Evolutionary conservation across 2,888 invertebrate genomes (phyloP), one percentile per base, ranked within the genome.

Genomic region (Bursaphelenchus okinawaensis): DNA sequence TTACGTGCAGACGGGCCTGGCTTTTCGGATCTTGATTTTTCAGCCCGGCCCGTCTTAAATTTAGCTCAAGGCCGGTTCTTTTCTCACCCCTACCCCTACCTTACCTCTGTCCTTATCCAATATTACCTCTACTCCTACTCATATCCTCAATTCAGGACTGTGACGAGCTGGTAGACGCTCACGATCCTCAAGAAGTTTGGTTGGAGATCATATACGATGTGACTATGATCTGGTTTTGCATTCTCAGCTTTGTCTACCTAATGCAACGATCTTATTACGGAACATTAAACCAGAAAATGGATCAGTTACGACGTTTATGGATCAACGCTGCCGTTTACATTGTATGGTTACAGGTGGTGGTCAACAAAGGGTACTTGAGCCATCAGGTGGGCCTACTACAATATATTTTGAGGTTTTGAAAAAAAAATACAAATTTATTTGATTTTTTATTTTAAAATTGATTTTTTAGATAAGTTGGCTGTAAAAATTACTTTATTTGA

Each of bases 331-430:
- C 75, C 2, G 73, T 78, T 65, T 61, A 60, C 12, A 72, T 80
- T 19, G 80, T 80, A 22, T 80, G 80, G 80, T 70, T 80, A 67
- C 77, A 80, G 66, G 75, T 80, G 8, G 79, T 80, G 12, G 69
- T 80, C 55, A 80, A 75, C 69, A 80, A 80, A 61, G 80, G 77
- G 31, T 80, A 80, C 54, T 63, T 80, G 27, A 75, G 75, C 52
- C 75, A 80, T 68, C 74, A 78, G 68, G 77, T 77, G 22, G 23
- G 62, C 23, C 8, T 22, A 62, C 2, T 16, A 4, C 16, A 40
- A 40, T 6, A 40, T 9, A 29, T 7, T 40, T 4, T 1, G n/a
- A n/a, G n/a, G n/a, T n/a, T n/a, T n/a, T n/a, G n/a, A n/a, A n/a
- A n/a, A 16, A 4, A 40, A 40, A 40, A 40, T n/a, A 40, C 6